Conservation (phyloP, 2,797 vertebrate species). For the Coendou prehensilis region DNA sequence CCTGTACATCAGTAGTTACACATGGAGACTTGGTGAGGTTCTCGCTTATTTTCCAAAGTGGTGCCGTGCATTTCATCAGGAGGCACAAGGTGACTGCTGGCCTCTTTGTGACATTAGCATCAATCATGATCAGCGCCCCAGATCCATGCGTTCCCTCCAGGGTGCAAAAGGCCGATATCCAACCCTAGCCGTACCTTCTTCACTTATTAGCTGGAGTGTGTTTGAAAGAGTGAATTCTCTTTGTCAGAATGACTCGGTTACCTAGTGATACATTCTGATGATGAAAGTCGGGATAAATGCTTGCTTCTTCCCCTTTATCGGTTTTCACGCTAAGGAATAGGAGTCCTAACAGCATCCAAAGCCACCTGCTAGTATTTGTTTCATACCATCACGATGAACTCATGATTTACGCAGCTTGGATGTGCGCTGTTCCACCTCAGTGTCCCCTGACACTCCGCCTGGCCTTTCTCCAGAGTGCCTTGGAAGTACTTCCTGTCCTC, state of each 20-base stretch:
- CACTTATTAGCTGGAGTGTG: neutral
- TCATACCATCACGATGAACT: neutral
- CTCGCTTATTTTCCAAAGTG: neutral
- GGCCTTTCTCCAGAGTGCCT: neutral
- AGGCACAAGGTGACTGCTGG: neutral
- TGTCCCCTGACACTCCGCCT: neutral
- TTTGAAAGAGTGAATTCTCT: neutral
- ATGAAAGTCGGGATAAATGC: neutral
- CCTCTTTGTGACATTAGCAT: neutral
- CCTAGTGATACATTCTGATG: neutral
- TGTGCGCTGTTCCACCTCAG: neutral
- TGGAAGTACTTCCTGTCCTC: neutral
- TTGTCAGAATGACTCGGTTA: neutral
- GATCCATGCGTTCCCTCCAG: neutral
- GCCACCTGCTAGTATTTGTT: neutral
- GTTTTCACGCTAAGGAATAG: neutral
- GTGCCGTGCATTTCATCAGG: neutral
- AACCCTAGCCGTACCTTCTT: neutral
- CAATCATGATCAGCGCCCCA: neutral
- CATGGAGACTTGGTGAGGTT: neutral
- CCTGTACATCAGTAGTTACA: neutral
- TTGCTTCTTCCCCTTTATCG: neutral
- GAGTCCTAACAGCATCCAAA: neutral
- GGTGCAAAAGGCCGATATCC: neutral
- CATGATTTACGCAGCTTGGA: neutral